These are phyloP conservation scores for Rhagoletis pomonella DNA, from an alignment of 1,140 invertebrate species.

Conservation along the genomic window DNA sequence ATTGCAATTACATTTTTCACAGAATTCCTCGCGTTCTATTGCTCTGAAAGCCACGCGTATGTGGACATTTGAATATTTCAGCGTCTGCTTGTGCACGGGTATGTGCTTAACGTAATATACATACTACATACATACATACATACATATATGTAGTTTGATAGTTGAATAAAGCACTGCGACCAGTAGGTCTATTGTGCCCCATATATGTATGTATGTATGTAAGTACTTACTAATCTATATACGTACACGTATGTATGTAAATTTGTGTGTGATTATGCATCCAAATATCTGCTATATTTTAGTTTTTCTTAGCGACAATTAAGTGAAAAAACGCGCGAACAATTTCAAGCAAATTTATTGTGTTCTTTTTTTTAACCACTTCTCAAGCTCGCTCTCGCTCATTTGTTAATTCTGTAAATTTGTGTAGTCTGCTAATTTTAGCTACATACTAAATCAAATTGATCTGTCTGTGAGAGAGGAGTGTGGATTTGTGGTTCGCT, in stretches of 20 bases:
- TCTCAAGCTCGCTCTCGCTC: too few relatives aligned
- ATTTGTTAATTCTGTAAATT: background rate
- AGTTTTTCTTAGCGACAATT: constrained; percentile 8
- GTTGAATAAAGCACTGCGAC: too few relatives aligned
- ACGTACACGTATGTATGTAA: background rate
- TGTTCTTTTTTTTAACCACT: too few relatives aligned
- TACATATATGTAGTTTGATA: too few relatives aligned
- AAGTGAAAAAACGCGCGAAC: background rate
- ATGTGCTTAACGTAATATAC: too few relatives aligned
- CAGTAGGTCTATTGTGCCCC: too few relatives aligned
- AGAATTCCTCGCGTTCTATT: background rate
- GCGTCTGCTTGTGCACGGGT: background rate
- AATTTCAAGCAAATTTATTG: too few relatives aligned
- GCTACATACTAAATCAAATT: background rate
- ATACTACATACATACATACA: too few relatives aligned
- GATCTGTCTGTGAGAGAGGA: background rate
- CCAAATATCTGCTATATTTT: constrained; percentile 24
- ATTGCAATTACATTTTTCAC: background rate
- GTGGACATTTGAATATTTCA: background rate
- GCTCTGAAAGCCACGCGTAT: background rate
- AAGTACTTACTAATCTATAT: too few relatives aligned
- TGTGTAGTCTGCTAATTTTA: constrained; percentile 8
- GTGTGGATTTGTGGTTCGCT: background rate
- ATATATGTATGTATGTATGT: too few relatives aligned
- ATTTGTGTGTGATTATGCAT: too few relatives aligned